phyloP scores from a whole-genome alignment of 2,113 vertebrate genomes.

The Lepus timidus region DNA sequence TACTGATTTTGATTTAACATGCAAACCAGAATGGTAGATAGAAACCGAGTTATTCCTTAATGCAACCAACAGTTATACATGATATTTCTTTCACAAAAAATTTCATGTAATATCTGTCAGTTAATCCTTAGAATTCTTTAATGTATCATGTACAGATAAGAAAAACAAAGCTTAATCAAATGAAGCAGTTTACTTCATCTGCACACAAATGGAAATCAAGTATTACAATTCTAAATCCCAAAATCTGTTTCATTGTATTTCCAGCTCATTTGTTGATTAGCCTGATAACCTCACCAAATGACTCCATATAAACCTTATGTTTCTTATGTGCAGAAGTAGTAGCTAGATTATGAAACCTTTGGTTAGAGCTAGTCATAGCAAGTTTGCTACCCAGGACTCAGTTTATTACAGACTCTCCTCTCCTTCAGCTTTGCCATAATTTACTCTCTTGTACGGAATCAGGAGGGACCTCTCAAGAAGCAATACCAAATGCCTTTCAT shows the following conservation, averaged over 20 bases:
- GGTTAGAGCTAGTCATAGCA: not conserved
- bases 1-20: not conserved
- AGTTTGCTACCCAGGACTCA: not conserved
- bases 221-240: conserved; percentile 21
- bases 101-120: not conserved
- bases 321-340: not conserved
- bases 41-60: not conserved
- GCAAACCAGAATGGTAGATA: not conserved
- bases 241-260: not conserved
- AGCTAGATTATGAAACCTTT: not conserved
- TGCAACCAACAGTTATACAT: not conserved
- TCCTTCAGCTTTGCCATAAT: not conserved
- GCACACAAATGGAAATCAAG: not conserved
- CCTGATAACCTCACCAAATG: not conserved
- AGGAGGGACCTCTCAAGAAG: not conserved
- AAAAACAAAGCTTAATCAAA: not conserved
- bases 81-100: not conserved
- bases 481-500: not conserved
- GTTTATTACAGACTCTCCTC: not conserved
- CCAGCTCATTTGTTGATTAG: not conserved
- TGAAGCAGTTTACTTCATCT: conserved; percentile 10
- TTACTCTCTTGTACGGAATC: not conserved
- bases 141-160: not conserved
- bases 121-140: conserved; percentile 11
- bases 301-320: not conserved